Evolutionary conservation across 2,113 vertebrate genomes (phyloP).

Genomic region (Leptocoma aspasia): DNA sequence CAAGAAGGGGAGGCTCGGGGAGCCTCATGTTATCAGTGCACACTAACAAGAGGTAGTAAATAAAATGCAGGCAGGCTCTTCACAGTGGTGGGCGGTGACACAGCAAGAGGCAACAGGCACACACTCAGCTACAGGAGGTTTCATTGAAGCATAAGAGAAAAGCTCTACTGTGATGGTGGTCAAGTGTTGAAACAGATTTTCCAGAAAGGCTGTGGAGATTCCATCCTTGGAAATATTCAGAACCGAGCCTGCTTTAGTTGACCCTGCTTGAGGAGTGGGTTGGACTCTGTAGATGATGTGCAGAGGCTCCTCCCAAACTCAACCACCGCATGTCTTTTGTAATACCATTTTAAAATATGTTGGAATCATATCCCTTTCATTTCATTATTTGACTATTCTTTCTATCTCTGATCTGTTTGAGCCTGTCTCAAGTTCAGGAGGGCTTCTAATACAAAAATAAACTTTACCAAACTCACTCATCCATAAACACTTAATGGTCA

Average conservation of each 20-base stretch:
- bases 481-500: neutral
- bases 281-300: neutral
- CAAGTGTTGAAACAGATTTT: neutral
- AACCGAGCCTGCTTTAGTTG: neutral
- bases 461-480: neutral
- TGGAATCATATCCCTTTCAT: neutral
- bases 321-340: neutral
- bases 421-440: neutral
- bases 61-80: neutral
- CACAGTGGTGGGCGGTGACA: accelerated
- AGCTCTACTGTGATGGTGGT: neutral
- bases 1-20: neutral
- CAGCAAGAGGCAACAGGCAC: neutral
- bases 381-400: neutral
- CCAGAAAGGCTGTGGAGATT: neutral
- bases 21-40: neutral
- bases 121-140: neutral
- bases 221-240: neutral
- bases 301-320: neutral
- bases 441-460: neutral
- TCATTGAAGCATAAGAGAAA: neutral
- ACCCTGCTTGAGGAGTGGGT: neutral
- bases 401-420: neutral
- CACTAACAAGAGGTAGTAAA: neutral
- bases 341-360: neutral